A percentile compares a stretch with the other conserved stretches of the same genome.
These are phyloP conservation scores for Acipenser oxyrinchus DNA, from an alignment of 2,797 vertebrate genomes.

Conservation along the genomic window DNA sequence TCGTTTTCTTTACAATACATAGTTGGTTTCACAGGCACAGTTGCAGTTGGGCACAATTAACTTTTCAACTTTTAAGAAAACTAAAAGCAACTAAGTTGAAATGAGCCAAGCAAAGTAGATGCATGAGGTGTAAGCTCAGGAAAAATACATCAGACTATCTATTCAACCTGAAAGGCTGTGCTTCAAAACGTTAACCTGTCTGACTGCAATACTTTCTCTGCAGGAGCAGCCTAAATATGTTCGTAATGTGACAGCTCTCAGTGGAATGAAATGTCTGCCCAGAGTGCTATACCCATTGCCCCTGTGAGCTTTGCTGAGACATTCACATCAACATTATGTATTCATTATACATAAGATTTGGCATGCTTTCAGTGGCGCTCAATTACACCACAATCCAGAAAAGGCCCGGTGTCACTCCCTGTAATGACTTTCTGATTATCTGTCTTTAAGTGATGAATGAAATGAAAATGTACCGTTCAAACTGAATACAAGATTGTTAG, in stretches of 20 bases:
- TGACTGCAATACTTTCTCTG: background rate
- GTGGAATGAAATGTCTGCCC: constrained; percentile 1
- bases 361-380: constrained; percentile 81
- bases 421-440: constrained; percentile 99
- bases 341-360: constrained; percentile 90
- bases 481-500: constrained; percentile 65
- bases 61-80: no score
- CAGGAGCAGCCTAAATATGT: background rate
- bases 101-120: no score
- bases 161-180: constrained; percentile 24
- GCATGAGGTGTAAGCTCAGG: no score
- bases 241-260: constrained; percentile 13
- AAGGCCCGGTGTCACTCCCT: constrained; percentile 82
- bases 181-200: constrained; percentile 10
- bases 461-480: constrained; percentile 93
- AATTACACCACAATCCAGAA: constrained; percentile 90
- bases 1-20: no score
- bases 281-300: constrained; percentile 7
- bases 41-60: no score
- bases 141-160: constrained; percentile 23
- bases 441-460: constrained; percentile 98
- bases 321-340: constrained; percentile 76
- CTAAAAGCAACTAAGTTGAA: no score
- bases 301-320: constrained; percentile 47
- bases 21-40: no score